phyloP scores from a whole-genome alignment of 2,888 invertebrate genomes.

The Macrosoma leucophasiata region DNA sequence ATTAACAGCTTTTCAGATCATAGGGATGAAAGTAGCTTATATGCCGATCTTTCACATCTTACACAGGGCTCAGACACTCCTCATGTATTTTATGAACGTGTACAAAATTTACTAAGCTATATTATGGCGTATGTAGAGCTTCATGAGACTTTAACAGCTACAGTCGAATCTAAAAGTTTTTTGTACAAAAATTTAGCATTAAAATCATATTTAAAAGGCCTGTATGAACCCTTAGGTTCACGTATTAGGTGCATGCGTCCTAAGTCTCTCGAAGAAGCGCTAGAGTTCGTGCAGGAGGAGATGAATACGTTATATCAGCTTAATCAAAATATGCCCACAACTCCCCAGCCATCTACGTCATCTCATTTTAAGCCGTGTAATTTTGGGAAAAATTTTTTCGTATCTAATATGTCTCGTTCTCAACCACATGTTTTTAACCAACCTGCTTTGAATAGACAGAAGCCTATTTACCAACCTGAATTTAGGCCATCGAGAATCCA shows the following conservation, averaged over 20 bases:
- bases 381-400: no score
- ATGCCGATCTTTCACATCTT: slow-evolving; percentile 11
- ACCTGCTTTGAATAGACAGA: no score
- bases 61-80: slow-evolving; percentile 1
- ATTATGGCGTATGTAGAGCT: no score
- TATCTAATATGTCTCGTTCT: no score
- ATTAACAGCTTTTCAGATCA: slow-evolving; percentile 29
- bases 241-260: slow-evolving; percentile 4
- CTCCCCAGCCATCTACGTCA: no score
- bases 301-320: slow-evolving; percentile 1
- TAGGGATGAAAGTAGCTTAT: slow-evolving; percentile 26
- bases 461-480: no score
- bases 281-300: slow-evolving; percentile 4
- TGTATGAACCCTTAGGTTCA: slow-evolving; percentile 5
- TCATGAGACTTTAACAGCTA: not conserved
- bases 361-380: no score
- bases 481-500: no score
- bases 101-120: no score
- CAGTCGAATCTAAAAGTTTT: slow-evolving; percentile 2
- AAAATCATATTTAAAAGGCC: slow-evolving; percentile 1
- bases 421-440: no score
- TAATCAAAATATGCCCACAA: slow-evolving; percentile 12
- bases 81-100: slow-evolving; percentile 3
- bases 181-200: slow-evolving; percentile 4
- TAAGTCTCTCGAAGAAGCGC: slow-evolving; percentile 1